Conservation (phyloP, 2,888 invertebrate species). For the Acanthopleura granulata region DNA sequence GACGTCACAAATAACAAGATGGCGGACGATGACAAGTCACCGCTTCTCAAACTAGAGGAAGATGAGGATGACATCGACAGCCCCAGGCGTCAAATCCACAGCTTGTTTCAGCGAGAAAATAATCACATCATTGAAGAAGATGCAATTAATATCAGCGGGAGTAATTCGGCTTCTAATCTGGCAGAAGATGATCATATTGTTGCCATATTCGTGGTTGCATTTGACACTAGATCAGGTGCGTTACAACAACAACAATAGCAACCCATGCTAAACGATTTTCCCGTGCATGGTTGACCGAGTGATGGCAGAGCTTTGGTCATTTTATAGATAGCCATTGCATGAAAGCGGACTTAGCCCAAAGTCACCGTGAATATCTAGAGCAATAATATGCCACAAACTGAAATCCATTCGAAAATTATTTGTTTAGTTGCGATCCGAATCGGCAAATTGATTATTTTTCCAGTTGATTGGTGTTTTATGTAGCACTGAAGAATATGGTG, state of each 20-base stretch:
- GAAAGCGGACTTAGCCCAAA: too few relatives aligned
- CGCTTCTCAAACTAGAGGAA: conserved; percentile 42
- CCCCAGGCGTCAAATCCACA: conserved; percentile 32
- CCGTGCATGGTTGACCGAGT: too few relatives aligned
- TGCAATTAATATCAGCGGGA: conserved; percentile 48
- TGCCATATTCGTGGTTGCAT: conserved; percentile 70
- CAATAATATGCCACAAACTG: too few relatives aligned
- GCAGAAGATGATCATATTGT: conserved; percentile 58
- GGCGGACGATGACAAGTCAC: conserved; percentile 47
- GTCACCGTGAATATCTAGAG: too few relatives aligned
- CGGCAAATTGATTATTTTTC: too few relatives aligned
- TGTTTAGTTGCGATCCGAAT: too few relatives aligned
- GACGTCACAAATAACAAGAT: conserved; percentile 21
- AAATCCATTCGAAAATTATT: too few relatives aligned
- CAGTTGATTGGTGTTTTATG: too few relatives aligned
- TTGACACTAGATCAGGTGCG: conserved; percentile 66
- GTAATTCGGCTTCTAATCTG: conserved; percentile 43
- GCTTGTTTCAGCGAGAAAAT: conserved; percentile 19
- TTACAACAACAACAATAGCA: neutral
- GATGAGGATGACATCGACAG: conserved; percentile 36
- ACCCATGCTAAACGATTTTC: too few relatives aligned
- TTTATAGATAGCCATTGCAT: too few relatives aligned
- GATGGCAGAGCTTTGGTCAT: too few relatives aligned
- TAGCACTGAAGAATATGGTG: too few relatives aligned
- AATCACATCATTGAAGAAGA: conserved; percentile 35